phyloP scores from a whole-genome alignment of 2,888 invertebrate species.

The Macaria liturata region DNA sequence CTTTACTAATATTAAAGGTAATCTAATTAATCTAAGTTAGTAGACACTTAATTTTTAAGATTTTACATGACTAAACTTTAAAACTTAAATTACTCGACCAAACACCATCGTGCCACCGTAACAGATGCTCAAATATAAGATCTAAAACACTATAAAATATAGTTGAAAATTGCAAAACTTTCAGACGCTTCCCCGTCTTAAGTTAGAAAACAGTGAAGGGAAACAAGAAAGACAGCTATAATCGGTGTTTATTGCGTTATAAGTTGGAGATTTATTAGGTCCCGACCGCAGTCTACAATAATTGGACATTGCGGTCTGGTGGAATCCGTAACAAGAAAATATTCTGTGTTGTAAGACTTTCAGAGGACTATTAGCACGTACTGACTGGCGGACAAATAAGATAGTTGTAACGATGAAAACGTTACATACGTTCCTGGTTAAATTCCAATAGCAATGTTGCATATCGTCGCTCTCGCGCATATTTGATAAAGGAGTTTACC shows the following conservation, averaged over 20 bases:
- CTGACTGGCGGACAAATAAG: not conserved
- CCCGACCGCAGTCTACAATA: constrained; percentile 29
- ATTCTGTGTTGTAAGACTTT: constrained; percentile 10
- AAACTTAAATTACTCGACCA: constrained; percentile 7
- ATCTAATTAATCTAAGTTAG: not conserved
- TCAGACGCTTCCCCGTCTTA: constrained; percentile 7
- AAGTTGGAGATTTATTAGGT: constrained; percentile 41
- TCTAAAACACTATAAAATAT: not conserved
- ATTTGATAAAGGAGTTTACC: too few relatives aligned
- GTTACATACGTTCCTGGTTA: too few relatives aligned
- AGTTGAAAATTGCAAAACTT: constrained; percentile 2
- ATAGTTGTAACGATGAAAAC: too few relatives aligned
- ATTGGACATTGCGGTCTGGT: constrained; percentile 32
- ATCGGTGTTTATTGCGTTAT: constrained; percentile 38
- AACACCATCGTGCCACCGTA: not conserved
- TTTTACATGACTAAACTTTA: not conserved
- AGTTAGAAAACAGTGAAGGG: constrained; percentile 25
- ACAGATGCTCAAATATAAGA: not conserved
- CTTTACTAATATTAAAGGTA: too few relatives aligned
- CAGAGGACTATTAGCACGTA: constrained; percentile 6
- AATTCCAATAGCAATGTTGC: too few relatives aligned
- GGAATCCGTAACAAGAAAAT: constrained; percentile 34
- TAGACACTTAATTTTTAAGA: not conserved
- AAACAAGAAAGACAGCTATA: constrained; percentile 28
- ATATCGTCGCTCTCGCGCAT: too few relatives aligned